These are phyloP conservation scores for Anolis apletophallus DNA, from an alignment of 2,797 vertebrate genomes.

Conservation along the genomic window DNA sequence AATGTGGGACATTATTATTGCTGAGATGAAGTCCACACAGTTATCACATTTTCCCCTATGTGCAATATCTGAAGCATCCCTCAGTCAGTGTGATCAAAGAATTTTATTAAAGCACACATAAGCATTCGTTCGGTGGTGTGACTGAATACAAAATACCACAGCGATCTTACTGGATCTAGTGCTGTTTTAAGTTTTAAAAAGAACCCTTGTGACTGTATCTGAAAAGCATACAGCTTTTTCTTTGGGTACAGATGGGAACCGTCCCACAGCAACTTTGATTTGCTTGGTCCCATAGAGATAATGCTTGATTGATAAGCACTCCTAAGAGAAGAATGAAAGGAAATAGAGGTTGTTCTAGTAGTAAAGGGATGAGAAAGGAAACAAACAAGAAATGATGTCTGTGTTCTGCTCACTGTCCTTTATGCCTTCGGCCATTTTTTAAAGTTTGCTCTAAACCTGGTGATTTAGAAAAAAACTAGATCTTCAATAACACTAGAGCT, in stretches of 20 bases:
- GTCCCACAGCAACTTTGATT: neutral
- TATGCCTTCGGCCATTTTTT: neutral
- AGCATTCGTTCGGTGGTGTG: slow-evolving; percentile 22
- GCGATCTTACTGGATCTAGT: slow-evolving; percentile 50
- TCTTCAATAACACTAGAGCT: neutral
- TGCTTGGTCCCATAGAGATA: neutral
- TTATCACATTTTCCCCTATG: slow-evolving; percentile 18
- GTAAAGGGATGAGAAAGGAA: neutral
- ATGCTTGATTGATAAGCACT: neutral
- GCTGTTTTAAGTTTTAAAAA: slow-evolving; percentile 53
- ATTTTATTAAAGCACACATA: slow-evolving; percentile 12
- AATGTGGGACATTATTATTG: slow-evolving; percentile 4
- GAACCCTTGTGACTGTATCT: slow-evolving; percentile 43
- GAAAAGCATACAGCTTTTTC: slow-evolving; percentile 10
- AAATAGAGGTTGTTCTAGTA: neutral
- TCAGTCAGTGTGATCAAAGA: slow-evolving; percentile 32
- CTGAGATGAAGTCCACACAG: neutral
- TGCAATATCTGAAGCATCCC: slow-evolving; percentile 5
- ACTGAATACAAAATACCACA: slow-evolving; percentile 38
- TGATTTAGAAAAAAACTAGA: neutral
- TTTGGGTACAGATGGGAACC: neutral
- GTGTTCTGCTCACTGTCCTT: neutral
- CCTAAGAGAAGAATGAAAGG: neutral
- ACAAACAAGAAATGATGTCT: neutral
- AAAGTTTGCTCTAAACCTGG: neutral